These are phyloP conservation scores for Dasysyrphus tricinctus DNA, from an alignment of 2,888 invertebrate species.

Conservation along the genomic window DNA sequence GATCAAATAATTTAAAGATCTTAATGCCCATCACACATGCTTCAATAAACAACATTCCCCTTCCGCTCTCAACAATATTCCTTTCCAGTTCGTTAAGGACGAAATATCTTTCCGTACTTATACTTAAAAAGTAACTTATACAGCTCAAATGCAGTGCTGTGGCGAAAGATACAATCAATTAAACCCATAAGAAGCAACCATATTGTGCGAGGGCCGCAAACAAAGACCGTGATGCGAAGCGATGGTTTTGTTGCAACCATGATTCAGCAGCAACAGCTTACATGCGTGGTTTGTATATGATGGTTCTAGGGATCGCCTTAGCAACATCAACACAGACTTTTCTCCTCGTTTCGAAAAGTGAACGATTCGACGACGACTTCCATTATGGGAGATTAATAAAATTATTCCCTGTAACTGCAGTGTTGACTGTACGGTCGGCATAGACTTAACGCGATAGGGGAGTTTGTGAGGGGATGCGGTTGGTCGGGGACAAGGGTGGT, in stretches of 20 bases:
- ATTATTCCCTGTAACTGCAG: conserved; percentile 62
- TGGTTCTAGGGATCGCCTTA: conserved; percentile 37
- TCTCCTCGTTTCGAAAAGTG: conserved; percentile 42
- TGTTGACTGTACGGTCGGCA: conserved; percentile 7
- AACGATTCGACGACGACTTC: conserved; percentile 55
- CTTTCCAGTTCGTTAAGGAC: conserved; percentile 42
- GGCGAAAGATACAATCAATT: conserved; percentile 70
- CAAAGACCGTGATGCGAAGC: conserved; percentile 46
- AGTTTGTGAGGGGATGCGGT: conserved; percentile 4
- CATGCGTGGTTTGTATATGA: conserved; percentile 29
- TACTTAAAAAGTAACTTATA: conserved; percentile 40
- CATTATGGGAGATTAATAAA: conserved; percentile 75
- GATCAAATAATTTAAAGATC: conserved; percentile 19
- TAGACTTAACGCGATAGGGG: not conserved
- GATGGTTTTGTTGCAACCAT: conserved; percentile 26
- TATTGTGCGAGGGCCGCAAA: conserved; percentile 51
- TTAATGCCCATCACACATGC: not conserved
- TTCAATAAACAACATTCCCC: not conserved
- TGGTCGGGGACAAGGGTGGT: not conserved
- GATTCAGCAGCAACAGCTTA: conserved; percentile 22
- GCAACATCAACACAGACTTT: conserved; percentile 40
- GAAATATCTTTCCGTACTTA: conserved; percentile 17
- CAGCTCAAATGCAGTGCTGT: conserved; percentile 37
- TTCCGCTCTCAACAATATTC: not conserved
- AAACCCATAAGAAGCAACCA: conserved; percentile 51